Percentiles rank a stretch among this genome's conserved stretches.
Evolutionary conservation across 2,113 vertebrate genomes (phyloP).

Genomic region (Pomatorhinus ruficollis): DNA sequence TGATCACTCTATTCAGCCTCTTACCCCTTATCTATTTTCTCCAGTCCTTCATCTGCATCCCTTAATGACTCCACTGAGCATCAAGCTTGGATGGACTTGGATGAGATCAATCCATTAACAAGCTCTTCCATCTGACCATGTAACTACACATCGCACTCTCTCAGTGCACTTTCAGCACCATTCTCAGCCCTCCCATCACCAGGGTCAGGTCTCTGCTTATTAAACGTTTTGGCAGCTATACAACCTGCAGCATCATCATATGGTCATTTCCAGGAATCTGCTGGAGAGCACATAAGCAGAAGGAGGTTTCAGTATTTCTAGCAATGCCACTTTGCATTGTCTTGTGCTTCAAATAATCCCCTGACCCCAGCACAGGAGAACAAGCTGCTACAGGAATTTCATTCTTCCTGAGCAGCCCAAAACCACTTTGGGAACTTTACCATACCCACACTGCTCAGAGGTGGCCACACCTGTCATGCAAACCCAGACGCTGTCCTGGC

Average conservation of each 20-base stretch:
- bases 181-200: background rate
- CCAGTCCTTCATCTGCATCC: background rate
- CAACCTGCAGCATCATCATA: background rate
- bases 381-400: background rate
- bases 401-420: background rate
- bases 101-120: slow-evolving; percentile 39
- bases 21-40: slow-evolving; percentile 4
- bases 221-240: background rate
- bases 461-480: background rate
- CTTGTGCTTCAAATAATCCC: background rate
- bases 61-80: background rate
- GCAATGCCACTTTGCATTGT: background rate
- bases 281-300: background rate
- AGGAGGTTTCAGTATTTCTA: background rate
- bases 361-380: background rate
- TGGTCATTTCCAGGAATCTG: background rate
- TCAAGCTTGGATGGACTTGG: slow-evolving; percentile 6
- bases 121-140: background rate
- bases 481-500: background rate
- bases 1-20: background rate
- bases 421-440: background rate
- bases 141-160: background rate
- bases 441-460: background rate
- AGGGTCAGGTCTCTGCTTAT: background rate
- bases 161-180: background rate